Evolutionary conservation across 2,797 vertebrate genomes (phyloP), one percentile per base, ranked within the genome.

Genomic region (Propithecus deckenii): DNA sequence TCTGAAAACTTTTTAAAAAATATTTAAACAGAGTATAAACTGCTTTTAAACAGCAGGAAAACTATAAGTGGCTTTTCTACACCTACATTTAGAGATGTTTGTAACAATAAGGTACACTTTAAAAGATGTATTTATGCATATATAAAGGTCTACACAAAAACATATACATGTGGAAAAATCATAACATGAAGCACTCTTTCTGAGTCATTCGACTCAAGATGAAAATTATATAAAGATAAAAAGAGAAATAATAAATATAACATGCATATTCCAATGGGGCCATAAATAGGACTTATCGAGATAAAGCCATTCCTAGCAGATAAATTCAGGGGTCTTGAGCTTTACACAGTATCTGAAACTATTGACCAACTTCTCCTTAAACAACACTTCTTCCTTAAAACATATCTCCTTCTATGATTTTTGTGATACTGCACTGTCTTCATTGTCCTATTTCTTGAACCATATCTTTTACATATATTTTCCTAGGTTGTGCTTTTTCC

Each of bases 41-140:
- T 32, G 32, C 46, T 86, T 95, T 92, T 89, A 89, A 90, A 76
- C 76, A 89, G 50, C 84, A 96, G 50, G 63, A 76, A 83, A 69
- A 74, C 46, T 80, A 2, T 52, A 95, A 92, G 71, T 79, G n/a
- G 30, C 2, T 84, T 96, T 94, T 96, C 71, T 84, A 86, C 55
- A 93, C 78, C 67, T 81, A 78, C 57, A 71, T 79, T 74, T 71
- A 86, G 50, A 96, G 22, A 55, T 75, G 28, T 91, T 94, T 94
- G 79, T 78, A 91, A 86, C 41, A 75, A 86, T n/a, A 94, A 89
- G n/a, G 79, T 65, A 4, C 38, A 48, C 28, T 89, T 93, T 92
- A 46, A 88, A 94, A 80, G 30, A 92, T 79, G 22, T 71, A 57
- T 67, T 86, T 86, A 52, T 57, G 1, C 46, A 13, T 57, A 48